Conservation (phyloP, 2,888 invertebrate genomes). For the Agonopterix alstromeriana region DNA sequence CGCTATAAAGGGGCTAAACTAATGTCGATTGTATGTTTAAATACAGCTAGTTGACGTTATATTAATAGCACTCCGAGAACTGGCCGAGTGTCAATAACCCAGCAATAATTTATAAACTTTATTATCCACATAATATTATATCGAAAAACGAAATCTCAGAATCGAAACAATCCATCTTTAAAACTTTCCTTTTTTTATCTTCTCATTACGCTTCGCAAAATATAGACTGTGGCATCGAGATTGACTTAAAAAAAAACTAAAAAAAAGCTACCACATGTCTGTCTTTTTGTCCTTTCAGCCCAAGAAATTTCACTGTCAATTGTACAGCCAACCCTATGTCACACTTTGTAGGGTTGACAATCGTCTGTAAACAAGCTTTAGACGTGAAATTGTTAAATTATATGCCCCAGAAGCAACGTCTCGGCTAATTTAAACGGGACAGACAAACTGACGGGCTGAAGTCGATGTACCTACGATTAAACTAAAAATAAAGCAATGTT, state of each 20-base stretch:
- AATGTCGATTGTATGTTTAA: too few species aligned
- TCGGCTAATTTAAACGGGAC: slow-evolving; percentile 59
- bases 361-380: slow-evolving; percentile 9
- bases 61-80: too few species aligned
- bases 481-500: slow-evolving; percentile 44
- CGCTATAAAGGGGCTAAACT: too few species aligned
- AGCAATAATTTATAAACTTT: not conserved
- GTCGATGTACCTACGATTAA: slow-evolving; percentile 28
- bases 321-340: not conserved
- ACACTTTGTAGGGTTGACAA: slow-evolving; percentile 12
- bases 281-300: slow-evolving; percentile 39
- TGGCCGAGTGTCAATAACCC: not conserved
- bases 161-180: slow-evolving; percentile 24
- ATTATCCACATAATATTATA: slow-evolving; percentile 21
- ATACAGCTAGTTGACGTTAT: too few species aligned
- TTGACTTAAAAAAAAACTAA: slow-evolving; percentile 30
- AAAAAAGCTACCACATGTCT: slow-evolving; percentile 39
- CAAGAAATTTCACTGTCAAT: not conserved
- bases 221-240: slow-evolving; percentile 37
- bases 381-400: slow-evolving; percentile 19
- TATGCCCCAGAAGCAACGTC: slow-evolving; percentile 38
- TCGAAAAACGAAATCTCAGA: slow-evolving; percentile 19
- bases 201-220: slow-evolving; percentile 42
- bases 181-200: slow-evolving; percentile 21
- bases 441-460: slow-evolving; percentile 34